Conservation (phyloP, 2,888 invertebrate genomes). For the Epicampocera succincta region DNA sequence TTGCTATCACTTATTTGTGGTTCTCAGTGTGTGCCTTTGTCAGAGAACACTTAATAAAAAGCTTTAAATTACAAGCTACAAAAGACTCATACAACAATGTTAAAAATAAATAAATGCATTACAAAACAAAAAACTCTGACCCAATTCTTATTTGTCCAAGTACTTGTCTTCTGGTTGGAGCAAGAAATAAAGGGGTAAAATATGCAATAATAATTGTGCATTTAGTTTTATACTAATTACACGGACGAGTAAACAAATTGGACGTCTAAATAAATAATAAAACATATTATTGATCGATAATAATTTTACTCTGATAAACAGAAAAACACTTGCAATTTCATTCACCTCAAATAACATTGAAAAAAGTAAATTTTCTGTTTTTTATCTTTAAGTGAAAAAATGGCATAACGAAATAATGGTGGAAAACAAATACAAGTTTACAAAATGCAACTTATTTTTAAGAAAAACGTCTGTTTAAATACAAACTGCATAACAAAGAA, state of each 20-base stretch:
- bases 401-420: too few species aligned
- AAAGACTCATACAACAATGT: conserved; percentile 25
- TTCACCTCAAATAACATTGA: conserved; percentile 40
- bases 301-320: conserved; percentile 2
- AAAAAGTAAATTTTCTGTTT: background rate
- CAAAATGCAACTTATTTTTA: background rate
- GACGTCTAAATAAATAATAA: conserved; percentile 6
- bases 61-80: conserved; percentile 23
- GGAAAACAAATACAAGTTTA: background rate
- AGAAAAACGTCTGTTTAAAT: too few species aligned
- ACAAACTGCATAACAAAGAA: too few species aligned
- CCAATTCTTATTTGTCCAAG: conserved; percentile 35
- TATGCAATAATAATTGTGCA: background rate
- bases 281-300: conserved; percentile 20
- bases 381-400: too few species aligned
- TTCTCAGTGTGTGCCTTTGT: conserved; percentile 17
- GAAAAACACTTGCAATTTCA: conserved; percentile 44
- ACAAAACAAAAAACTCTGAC: conserved; percentile 26
- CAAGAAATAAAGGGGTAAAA: background rate
- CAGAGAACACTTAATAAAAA: conserved; percentile 25
- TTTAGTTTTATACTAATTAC: conserved; percentile 18
- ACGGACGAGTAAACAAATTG: conserved; percentile 23
- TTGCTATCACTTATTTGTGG: conserved; percentile 29
- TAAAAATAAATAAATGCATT: conserved; percentile 17
- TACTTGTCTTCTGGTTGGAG: conserved; percentile 15